Evolutionary conservation across 2,797 vertebrate genomes (phyloP).

Genomic region (Lophius americanus): DNA sequence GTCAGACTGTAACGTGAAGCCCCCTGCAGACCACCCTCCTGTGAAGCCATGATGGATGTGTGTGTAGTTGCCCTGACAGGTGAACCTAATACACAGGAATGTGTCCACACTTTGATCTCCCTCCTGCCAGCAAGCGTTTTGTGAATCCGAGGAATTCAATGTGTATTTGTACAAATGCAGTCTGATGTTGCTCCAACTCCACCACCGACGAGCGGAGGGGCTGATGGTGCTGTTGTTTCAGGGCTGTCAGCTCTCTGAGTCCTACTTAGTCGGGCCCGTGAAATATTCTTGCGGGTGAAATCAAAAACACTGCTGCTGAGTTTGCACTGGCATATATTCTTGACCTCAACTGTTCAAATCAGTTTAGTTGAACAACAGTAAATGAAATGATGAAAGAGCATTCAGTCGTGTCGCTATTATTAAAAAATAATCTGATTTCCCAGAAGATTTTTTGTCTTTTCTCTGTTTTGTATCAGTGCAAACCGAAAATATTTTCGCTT

Average conservation of each 20-base stretch:
- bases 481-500: background rate
- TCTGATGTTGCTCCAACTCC: constrained; percentile 34
- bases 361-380: too few relatives aligned
- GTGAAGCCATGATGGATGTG: constrained; percentile 53
- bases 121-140: constrained; percentile 24
- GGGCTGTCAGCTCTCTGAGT: constrained; percentile 31
- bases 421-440: too few relatives aligned
- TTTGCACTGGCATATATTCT: background rate
- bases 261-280: constrained; percentile 52
- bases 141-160: constrained; percentile 57
- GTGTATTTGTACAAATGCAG: constrained; percentile 58
- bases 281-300: constrained; percentile 40
- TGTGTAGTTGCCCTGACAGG: constrained; percentile 61
- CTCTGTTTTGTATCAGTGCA: background rate
- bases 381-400: too few relatives aligned
- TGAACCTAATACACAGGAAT: constrained; percentile 62
- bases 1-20: constrained; percentile 32
- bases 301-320: constrained; percentile 16
- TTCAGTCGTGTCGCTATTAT: too few relatives aligned
- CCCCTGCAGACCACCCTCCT: constrained; percentile 59
- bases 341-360: too few relatives aligned
- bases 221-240: constrained; percentile 54
- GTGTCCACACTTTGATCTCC: constrained; percentile 63
- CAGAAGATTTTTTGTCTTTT: too few relatives aligned
- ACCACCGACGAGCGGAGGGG: constrained; percentile 40